A percentile compares a stretch with the other conserved stretches of the same genome.
These are phyloP conservation scores for Bufo bufo DNA, from an alignment of 2,113 vertebrate species.

Conservation along the genomic window DNA sequence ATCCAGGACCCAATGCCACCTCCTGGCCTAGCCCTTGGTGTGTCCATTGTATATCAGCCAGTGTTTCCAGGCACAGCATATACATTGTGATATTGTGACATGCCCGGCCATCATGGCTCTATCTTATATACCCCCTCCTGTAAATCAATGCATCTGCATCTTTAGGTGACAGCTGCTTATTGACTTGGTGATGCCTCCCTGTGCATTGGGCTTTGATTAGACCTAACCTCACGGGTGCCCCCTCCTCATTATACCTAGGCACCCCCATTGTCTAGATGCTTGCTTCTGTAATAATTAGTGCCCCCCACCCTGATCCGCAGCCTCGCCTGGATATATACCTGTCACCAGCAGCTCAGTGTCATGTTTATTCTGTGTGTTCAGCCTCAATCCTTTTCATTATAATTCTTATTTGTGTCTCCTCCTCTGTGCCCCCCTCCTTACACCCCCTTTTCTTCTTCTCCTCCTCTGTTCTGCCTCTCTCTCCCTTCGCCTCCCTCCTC, in stretches of 20 bases:
- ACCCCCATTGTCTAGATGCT: neutral
- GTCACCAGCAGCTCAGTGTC: slow-evolving; percentile 7
- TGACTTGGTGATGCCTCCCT: neutral
- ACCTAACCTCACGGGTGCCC: neutral
- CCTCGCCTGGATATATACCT: neutral
- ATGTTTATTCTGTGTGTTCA: slow-evolving; percentile 26
- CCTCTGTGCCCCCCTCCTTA: neutral
- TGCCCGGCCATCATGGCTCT: no score
- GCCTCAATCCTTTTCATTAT: slow-evolving; percentile 25
- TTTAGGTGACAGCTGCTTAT: neutral
- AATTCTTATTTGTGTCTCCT: neutral
- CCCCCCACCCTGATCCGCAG: neutral
- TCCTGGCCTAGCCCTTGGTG: no score
- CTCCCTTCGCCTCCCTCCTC: neutral
- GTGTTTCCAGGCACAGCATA: neutral
- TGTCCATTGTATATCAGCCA: neutral
- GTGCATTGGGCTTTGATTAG: neutral
- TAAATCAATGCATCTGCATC: neutral
- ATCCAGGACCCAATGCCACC: no score
- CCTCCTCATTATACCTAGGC: neutral
- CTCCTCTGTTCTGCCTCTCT: neutral
- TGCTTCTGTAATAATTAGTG: neutral
- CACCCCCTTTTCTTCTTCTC: neutral
- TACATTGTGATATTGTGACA: neutral
- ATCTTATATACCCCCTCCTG: no score